Conservation (phyloP, 2,888 invertebrate genomes). For the Conchocele bisecta region DNA sequence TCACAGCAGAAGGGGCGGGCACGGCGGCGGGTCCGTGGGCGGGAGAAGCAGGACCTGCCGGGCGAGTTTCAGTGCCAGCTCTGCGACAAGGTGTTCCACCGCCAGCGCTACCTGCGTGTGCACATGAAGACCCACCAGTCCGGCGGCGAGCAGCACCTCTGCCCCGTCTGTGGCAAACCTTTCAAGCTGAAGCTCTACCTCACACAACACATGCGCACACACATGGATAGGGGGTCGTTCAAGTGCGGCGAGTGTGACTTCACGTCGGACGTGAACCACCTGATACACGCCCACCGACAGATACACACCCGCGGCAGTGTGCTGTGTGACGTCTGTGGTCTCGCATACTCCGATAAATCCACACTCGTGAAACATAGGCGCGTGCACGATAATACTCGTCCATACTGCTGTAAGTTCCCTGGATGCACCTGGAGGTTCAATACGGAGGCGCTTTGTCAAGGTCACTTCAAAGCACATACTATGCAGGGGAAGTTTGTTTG, state of each 20-base stretch:
- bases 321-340: conserved; percentile 79
- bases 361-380: conserved; percentile 78
- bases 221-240: conserved; percentile 68
- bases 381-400: conserved; percentile 78
- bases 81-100: conserved; percentile 76
- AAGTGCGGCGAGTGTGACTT: conserved; percentile 79
- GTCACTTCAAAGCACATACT: conserved; percentile 76
- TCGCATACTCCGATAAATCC: conserved; percentile 78
- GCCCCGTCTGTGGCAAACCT: conserved; percentile 77
- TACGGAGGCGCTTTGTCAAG: conserved; percentile 76
- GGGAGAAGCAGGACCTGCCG: conserved; percentile 74
- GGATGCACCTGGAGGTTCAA: conserved; percentile 80
- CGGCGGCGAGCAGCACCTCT: conserved; percentile 71
- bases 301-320: conserved; percentile 77
- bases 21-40: conserved; percentile 51
- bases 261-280: conserved; percentile 71
- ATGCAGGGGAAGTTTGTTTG: conserved; percentile 76
- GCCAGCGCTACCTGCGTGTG: conserved; percentile 73
- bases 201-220: conserved; percentile 70
- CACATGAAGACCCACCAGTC: conserved; percentile 70
- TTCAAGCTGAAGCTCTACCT: conserved; percentile 77
- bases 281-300: conserved; percentile 79
- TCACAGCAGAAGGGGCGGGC: conserved; percentile 19
- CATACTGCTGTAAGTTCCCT: conserved; percentile 75
- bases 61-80: conserved; percentile 70